Conservation (phyloP, 30 jellyfish, hydroid and myxozoan genomes). For the Turritopsis dohrnii region DNA sequence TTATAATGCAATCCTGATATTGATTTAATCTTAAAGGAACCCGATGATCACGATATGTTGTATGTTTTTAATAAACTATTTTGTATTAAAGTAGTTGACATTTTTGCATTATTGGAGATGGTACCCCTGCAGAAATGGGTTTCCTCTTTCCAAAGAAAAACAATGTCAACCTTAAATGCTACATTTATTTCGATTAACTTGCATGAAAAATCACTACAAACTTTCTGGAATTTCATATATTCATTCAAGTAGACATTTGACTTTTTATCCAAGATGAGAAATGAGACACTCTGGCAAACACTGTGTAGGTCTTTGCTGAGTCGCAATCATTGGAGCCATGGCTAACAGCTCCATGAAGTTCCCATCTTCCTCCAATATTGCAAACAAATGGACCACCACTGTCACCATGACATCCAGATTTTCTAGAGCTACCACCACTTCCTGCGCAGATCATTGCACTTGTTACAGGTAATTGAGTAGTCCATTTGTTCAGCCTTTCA, state of each 20-base stretch:
- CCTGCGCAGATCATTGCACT: conserved; percentile 79
- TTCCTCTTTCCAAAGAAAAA: too few relatives aligned
- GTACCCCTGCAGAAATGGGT: too few relatives aligned
- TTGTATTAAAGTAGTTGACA: too few relatives aligned
- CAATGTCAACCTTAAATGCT: too few relatives aligned
- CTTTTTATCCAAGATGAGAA: conserved; percentile 51
- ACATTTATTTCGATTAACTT: too few relatives aligned
- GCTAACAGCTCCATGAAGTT: conserved; percentile 78
- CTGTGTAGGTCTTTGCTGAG: conserved; percentile 58
- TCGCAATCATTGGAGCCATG: conserved; percentile 75
- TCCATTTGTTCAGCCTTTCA: conserved; percentile 35
- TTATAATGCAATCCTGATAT: too few relatives aligned
- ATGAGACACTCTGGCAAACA: conserved; percentile 56
- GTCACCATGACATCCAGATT: conserved; percentile 92
- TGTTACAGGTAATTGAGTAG: conserved; percentile 33
- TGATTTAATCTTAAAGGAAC: too few relatives aligned
- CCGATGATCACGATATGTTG: too few relatives aligned
- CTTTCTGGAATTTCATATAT: too few relatives aligned
- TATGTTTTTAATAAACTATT: too few relatives aligned
- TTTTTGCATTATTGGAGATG: too few relatives aligned
- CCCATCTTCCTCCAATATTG: conserved; percentile 68
- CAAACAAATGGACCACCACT: conserved; percentile 96
- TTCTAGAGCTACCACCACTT: conserved; percentile 41
- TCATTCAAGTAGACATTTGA: conserved; percentile 19
- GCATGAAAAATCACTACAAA: too few relatives aligned